Evolutionary conservation across 1,140 invertebrate genomes (phyloP), one percentile per base, ranked within the genome.

Genomic region (Daktulosphaira vitifoliae): DNA sequence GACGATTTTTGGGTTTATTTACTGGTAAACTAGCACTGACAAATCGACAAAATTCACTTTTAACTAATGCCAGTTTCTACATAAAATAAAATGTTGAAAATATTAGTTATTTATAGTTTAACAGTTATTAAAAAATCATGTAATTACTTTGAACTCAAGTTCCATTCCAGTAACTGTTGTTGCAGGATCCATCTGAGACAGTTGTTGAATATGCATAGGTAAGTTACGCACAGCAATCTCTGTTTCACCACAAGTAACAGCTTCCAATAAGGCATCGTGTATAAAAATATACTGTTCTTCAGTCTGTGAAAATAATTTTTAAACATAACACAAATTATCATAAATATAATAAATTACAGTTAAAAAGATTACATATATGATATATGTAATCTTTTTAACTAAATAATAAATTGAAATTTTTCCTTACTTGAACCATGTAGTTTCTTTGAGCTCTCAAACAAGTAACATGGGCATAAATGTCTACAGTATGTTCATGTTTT

Each of bases 261-360:
- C 95, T 76, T 99, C 96, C 8, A 98, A 78, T 2, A 97, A 81
- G 7, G 94, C 87, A 74, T 99, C 96, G 74, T 99, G 95, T 68
- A 99, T 98, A 77, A 99, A 99, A 65, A 99, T 94, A 75, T 99
- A 99, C 76, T 99, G 97, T 75, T 99, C 96, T 76, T 99, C 96
- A 0, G 96, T 99, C 78, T 99, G 92, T 13, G 8, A 42, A 0
- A 11, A 46, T 33, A 56, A 18, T 22, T 8, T 6, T 65, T 65
- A 33, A 26, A 49, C 5, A 51, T 50, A 51, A 65, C 6, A 51
- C 26, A 22, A 26, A 49, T 25, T 23, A n/a, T 20, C 22, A 42
- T 15, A 25, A 13, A 33, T 33, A 51, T 23, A 38, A 66, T 25
- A 39, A 23, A 22, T 44, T 16, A 62, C 9, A 52, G 25, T 50